These are phyloP conservation scores for Rhopalosiphum maidis DNA, from an alignment of 1,140 invertebrate species.

Conservation along the genomic window DNA sequence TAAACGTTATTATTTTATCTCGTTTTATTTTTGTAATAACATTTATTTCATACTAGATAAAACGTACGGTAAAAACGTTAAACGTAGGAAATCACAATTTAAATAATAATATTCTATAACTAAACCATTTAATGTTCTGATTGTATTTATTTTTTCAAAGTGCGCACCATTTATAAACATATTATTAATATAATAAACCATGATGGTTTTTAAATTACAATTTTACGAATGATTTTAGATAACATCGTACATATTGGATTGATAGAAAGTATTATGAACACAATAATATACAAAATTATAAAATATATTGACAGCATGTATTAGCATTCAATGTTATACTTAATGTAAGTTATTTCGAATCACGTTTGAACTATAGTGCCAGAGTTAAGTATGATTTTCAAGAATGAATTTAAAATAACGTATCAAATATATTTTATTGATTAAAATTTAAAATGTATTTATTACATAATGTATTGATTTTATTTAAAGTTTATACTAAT, in stretches of 20 bases:
- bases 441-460: too few species aligned
- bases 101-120: not conserved
- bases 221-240: not conserved
- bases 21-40: not conserved
- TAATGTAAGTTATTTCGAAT: not conserved
- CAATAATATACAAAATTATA: not conserved
- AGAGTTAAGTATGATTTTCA: too few species aligned
- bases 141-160: not conserved
- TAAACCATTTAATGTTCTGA: not conserved
- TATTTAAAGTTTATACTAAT: not conserved
- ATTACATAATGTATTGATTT: not conserved
- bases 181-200: not conserved
- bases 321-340: not conserved
- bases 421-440: too few species aligned
- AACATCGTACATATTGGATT: not conserved
- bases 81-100: not conserved
- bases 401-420: too few species aligned
- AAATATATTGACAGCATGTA: not conserved
- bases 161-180: not conserved
- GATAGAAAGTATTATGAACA: not conserved
- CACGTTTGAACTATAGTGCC: too few species aligned
- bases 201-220: not conserved
- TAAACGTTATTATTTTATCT: not conserved
- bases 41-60: rapidly evolving
- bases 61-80: not conserved